A percentile compares a stretch with the other conserved stretches of the same genome.
Evolutionary conservation across 2,113 vertebrate species (phyloP).

Genomic region (Oriolus oriolus): DNA sequence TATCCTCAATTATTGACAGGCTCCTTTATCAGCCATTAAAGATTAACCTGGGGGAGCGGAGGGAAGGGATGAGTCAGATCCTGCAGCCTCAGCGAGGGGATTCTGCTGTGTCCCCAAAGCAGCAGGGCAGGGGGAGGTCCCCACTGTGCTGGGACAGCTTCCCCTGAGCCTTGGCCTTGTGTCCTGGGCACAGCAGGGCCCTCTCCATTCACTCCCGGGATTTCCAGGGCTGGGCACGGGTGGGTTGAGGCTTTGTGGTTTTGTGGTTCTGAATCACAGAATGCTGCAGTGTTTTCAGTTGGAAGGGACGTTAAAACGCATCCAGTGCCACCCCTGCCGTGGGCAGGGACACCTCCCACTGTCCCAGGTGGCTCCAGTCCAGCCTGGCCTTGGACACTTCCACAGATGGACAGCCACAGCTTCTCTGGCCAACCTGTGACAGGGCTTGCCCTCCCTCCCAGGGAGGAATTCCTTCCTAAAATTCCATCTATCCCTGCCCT

Average conservation of each 20-base stretch:
- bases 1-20: not conserved
- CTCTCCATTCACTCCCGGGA: accelerated
- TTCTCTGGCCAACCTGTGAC: not conserved
- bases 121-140: not conserved
- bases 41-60: not conserved
- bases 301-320: not conserved
- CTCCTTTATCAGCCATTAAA: not conserved
- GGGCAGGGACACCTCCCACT: not conserved
- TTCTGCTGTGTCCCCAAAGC: not conserved
- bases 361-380: accelerated
- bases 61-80: not conserved
- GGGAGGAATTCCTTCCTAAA: not conserved
- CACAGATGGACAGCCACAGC: not conserved
- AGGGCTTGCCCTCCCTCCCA: not conserved
- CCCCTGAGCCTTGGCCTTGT: not conserved
- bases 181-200: not conserved
- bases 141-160: not conserved
- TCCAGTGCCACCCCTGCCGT: not conserved
- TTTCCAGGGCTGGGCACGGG: not conserved
- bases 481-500: accelerated
- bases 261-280: not conserved
- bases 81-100: not conserved
- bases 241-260: not conserved
- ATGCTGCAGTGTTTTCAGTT: not conserved
- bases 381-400: not conserved